Evolutionary conservation across 2,797 vertebrate genomes (phyloP).

Genomic region (Mormyrops boulengeri): DNA sequence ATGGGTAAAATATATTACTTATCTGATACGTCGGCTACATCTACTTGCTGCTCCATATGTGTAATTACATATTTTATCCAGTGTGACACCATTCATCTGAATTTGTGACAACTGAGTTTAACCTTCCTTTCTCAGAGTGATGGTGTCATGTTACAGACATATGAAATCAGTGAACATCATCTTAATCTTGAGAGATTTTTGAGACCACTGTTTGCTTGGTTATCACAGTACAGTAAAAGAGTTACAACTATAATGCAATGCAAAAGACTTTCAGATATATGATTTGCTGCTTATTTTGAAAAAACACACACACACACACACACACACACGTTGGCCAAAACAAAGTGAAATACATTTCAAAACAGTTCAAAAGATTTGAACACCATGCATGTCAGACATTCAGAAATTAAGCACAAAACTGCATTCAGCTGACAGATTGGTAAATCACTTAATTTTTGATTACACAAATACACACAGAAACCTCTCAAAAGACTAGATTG

Average conservation of each 20-base stretch:
- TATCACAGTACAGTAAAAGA: background rate
- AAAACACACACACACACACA: background rate
- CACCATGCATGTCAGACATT: constrained; percentile 20
- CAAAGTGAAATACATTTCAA: background rate
- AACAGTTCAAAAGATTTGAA: constrained; percentile 10
- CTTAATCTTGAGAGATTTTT: background rate
- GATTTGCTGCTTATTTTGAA: background rate
- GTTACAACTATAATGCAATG: background rate
- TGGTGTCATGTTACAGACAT: background rate
- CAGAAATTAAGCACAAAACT: constrained; percentile 16
- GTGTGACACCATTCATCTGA: background rate
- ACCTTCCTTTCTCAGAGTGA: background rate
- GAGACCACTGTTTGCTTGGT: background rate
- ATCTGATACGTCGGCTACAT: background rate
- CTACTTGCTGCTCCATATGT: background rate
- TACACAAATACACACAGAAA: constrained; percentile 13
- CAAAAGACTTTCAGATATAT: background rate
- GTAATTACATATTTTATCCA: background rate
- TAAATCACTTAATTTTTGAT: constrained; percentile 24
- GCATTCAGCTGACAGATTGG: constrained; percentile 6
- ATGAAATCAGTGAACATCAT: background rate
- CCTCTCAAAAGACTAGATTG: constrained; percentile 26
- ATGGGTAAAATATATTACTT: background rate
- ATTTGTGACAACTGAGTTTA: background rate
- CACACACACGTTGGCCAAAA: background rate